A percentile compares a stretch with the other conserved stretches of the same genome.
These are phyloP conservation scores for Ochropleura plecta DNA, from an alignment of 2,888 invertebrate genomes.

Conservation along the genomic window DNA sequence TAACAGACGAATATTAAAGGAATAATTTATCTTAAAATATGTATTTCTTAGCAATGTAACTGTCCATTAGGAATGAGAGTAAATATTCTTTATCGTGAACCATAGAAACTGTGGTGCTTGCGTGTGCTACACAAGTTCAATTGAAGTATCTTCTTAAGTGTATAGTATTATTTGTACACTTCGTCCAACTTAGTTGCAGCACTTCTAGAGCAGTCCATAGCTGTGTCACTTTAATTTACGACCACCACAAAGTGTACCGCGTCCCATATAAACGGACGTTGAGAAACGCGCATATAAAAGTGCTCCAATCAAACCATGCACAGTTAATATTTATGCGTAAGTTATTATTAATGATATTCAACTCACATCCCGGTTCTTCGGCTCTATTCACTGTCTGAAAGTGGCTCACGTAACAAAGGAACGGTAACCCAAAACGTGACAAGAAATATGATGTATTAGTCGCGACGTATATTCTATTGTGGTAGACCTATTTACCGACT, in stretches of 20 bases:
- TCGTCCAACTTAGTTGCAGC: constrained; percentile 11
- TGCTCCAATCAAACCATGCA: constrained; percentile 69
- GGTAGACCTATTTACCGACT: constrained; percentile 82
- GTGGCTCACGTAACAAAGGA: constrained; percentile 89
- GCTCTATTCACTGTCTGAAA: constrained; percentile 87
- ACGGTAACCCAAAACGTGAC: constrained; percentile 89
- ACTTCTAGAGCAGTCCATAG: constrained; percentile 40
- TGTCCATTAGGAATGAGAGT: constrained; percentile 4
- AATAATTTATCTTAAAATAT: constrained; percentile 40
- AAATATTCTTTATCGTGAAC: constrained; percentile 18
- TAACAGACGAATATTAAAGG: constrained; percentile 18
- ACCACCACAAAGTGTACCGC: constrained; percentile 36
- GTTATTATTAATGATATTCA: constrained; percentile 88
- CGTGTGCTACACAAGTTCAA: constrained; percentile 5
- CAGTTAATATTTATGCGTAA: constrained; percentile 78
- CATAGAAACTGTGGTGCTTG: not conserved
- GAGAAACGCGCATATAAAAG: constrained; percentile 49
- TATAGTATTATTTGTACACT: constrained; percentile 45
- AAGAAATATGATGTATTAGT: constrained; percentile 87
- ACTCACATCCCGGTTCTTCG: constrained; percentile 83
- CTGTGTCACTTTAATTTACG: constrained; percentile 53
- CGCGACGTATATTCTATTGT: constrained; percentile 83
- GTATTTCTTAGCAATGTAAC: constrained; percentile 15
- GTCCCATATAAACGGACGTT: constrained; percentile 51
- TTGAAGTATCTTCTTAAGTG: constrained; percentile 29